These are phyloP conservation scores for Nebria brevicollis DNA, from an alignment of 2,888 invertebrate genomes.

Conservation along the genomic window DNA sequence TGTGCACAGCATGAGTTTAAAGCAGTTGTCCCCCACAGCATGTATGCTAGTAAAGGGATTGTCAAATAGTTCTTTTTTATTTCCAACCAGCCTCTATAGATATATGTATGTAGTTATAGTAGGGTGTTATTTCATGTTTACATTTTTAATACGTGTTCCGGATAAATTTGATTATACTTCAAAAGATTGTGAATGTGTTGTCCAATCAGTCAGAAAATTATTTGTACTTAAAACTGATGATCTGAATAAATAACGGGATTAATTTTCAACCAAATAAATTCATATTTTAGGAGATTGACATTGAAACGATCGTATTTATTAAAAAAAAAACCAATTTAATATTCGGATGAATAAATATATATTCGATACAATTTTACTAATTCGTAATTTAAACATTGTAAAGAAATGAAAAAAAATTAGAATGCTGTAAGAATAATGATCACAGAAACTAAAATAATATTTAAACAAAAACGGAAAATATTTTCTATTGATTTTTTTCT, in stretches of 20 bases:
- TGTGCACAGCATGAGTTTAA: slow-evolving; percentile 26
- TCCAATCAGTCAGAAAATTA: slow-evolving; percentile 25
- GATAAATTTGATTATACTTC: slow-evolving; percentile 34
- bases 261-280: neutral
- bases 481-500: too few relatives aligned
- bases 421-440: too few relatives aligned
- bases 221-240: slow-evolving; percentile 14
- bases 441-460: too few relatives aligned
- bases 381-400: too few relatives aligned
- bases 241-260: neutral
- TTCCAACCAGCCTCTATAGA: neutral
- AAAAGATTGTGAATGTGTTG: slow-evolving; percentile 27
- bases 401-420: too few relatives aligned
- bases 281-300: neutral
- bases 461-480: too few relatives aligned
- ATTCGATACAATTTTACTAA: too few relatives aligned
- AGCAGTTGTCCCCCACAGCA: slow-evolving; percentile 14
- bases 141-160: slow-evolving; percentile 34
- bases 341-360: too few relatives aligned
- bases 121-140: slow-evolving; percentile 26
- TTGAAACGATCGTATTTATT: too few relatives aligned
- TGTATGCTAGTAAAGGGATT: slow-evolving; percentile 34
- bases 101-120: neutral
- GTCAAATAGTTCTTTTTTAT: slow-evolving; percentile 23
- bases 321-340: too few relatives aligned